Conservation (phyloP, 2,888 invertebrate species). For the Xanthorhoe spadicearia region DNA sequence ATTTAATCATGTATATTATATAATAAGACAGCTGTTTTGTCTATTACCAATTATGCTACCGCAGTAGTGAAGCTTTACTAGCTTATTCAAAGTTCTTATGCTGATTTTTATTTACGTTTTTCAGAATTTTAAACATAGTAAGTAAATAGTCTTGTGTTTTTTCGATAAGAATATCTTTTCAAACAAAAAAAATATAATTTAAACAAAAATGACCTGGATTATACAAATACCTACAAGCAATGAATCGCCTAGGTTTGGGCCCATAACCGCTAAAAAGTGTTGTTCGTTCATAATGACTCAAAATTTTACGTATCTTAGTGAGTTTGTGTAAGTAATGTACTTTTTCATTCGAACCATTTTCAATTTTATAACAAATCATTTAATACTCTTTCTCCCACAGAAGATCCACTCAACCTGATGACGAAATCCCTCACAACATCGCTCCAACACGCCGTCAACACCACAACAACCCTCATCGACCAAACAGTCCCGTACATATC, state of each 20-base stretch:
- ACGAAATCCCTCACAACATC: conserved; percentile 75
- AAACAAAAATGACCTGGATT: no score
- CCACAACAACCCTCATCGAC: conserved; percentile 72
- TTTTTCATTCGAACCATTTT: not conserved
- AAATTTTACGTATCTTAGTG: no score
- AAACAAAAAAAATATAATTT: not conserved
- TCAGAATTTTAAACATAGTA: not conserved
- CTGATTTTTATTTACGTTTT: not conserved
- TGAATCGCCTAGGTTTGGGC: no score
- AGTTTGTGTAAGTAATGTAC: no score
- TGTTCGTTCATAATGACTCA: no score
- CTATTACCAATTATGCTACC: not conserved
- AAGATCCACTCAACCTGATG: conserved; percentile 71
- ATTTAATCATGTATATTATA: no score
- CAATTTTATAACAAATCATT: not conserved
- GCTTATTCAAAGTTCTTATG: not conserved
- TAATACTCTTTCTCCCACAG: conserved; percentile 51
- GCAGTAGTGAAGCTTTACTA: not conserved
- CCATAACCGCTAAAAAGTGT: no score
- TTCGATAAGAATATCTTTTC: not conserved
- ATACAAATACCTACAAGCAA: no score
- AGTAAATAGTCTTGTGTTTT: not conserved
- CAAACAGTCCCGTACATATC: conserved; percentile 73
- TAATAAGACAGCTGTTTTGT: not conserved
- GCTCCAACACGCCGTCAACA: conserved; percentile 76